Base-by-base conservation (phyloP, 2,888 invertebrate species). In the Ganaspis brasiliensis region DNA sequence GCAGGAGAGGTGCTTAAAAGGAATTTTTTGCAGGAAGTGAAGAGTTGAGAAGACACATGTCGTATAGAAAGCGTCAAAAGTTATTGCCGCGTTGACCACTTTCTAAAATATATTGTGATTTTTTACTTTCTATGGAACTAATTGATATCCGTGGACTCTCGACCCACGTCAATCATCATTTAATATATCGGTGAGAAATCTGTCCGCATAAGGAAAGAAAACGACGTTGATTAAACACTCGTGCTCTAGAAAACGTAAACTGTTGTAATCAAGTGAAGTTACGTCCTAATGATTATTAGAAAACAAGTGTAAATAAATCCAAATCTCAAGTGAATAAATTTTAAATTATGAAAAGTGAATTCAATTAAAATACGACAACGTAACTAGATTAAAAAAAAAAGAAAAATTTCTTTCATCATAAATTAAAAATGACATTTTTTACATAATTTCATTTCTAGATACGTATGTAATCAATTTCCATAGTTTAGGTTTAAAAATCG, bases 21-120 rank as follows among this genome's bases (percentile, higher is more conserved):
- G 9, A 16, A 24, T 67, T 67, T 63, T 40, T 67, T 45, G 63
- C 40, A n/a, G n/a, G 26, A n/a, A 26, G 31, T 31, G 31, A 14
- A 10, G n/a, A 16, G 26, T 16, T n/a, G 10, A 61, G 61, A 35
- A 35, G 35, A 67, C 40, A 67, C 24, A 67, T 40, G 40, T 67
- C 45, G 14, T 21, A 12, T 45, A 67, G 63, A 67, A 67, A 67
- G 63, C 40, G n/a, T 67, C 40, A 67, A 24, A 67, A 40, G 40
- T 67, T 45, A 67, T 45, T 67, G 14, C 63, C 40, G n/a, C 40
- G 37, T 19, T 45, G 63, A 67, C 40, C 45, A 67, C 63, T 67
- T 67, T 67, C 63, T 67, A 67, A 45, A 40, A 67, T 45, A 67
- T 67, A 40, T 37, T 67, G 19, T 40, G 37, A 40, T 67, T 59